A percentile compares a stretch with the other conserved stretches of the same genome.
Conservation (phyloP, 1,140 invertebrate genomes). For the Pachyrhynchus sulphureomaculatus region DNA sequence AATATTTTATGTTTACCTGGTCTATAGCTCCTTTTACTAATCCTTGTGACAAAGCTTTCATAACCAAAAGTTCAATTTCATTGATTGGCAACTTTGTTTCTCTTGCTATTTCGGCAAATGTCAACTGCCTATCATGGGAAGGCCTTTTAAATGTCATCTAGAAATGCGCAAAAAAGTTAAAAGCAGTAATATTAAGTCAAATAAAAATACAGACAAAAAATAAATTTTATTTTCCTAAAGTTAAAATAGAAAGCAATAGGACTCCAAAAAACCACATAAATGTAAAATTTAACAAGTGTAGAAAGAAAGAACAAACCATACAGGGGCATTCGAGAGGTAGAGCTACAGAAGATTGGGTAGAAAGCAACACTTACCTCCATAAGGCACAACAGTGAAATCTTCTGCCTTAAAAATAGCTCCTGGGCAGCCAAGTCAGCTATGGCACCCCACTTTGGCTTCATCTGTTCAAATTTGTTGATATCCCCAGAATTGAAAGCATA, state of each 20-base stretch:
- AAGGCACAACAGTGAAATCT: constrained; percentile 91
- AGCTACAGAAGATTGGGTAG: no score
- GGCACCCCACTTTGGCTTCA: constrained; percentile 77
- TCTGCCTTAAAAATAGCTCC: constrained; percentile 82
- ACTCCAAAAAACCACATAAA: no score
- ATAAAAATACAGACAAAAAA: no score
- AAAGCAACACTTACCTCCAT: constrained; percentile 94
- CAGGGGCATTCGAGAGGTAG: no score
- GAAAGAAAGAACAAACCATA: no score
- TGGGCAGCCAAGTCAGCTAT: constrained; percentile 86
- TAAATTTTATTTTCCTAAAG: no score
- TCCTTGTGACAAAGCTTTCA: constrained; percentile 96
- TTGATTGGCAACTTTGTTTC: constrained; percentile 79
- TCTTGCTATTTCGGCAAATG: constrained; percentile 87
- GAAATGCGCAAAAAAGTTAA: no score
- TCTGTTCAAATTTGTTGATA: constrained; percentile 79
- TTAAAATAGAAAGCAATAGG: no score
- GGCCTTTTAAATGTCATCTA: constrained; percentile 75
- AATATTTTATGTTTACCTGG: constrained; percentile 64
- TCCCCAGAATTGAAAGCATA: constrained; percentile 92
- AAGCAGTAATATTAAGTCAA: no score
- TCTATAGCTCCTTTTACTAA: constrained; percentile 94
- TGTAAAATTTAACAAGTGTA: no score
- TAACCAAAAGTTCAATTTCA: constrained; percentile 93
- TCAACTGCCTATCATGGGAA: constrained; percentile 73